A percentile compares a stretch with the other conserved stretches of the same genome.
These are phyloP conservation scores for Crotalus tigris DNA, from an alignment of 2,113 vertebrate genomes.

Conservation along the genomic window DNA sequence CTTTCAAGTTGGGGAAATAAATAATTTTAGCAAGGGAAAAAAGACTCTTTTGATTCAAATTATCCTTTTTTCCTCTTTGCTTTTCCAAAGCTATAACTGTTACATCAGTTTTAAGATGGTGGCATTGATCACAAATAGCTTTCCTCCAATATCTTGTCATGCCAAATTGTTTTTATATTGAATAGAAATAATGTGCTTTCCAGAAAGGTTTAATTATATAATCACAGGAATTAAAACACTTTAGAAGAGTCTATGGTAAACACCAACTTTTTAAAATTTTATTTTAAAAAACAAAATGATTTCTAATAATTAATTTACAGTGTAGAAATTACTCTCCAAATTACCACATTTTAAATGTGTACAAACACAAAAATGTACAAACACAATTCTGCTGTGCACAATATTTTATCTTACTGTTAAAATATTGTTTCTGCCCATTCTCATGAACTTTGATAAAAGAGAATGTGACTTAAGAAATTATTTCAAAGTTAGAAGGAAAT, in stretches of 20 bases:
- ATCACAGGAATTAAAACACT: neutral
- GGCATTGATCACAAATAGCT: slow-evolving; percentile 5
- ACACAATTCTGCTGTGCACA: neutral
- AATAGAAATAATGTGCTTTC: slow-evolving; percentile 33
- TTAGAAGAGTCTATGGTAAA: neutral
- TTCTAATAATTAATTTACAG: slow-evolving; percentile 1
- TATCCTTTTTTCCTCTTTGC: slow-evolving; percentile 20
- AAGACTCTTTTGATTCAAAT: neutral
- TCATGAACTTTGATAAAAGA: neutral
- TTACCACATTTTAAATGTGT: neutral
- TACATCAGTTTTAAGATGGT: slow-evolving; percentile 27
- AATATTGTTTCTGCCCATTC: neutral
- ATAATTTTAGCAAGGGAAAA: slow-evolving; percentile 18
- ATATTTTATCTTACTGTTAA: neutral
- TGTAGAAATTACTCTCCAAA: neutral
- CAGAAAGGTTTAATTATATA: slow-evolving; percentile 16
- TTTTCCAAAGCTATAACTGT: slow-evolving; percentile 18
- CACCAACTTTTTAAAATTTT: neutral
- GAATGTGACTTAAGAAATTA: neutral
- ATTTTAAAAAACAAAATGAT: slow-evolving; percentile 12
- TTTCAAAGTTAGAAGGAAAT: neutral
- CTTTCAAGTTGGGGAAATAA: neutral
- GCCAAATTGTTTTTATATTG: slow-evolving; percentile 17
- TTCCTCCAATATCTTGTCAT: slow-evolving; percentile 8
- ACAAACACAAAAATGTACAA: neutral